These are phyloP conservation scores for Exaiptasia diaphana DNA, from an alignment of 64 coral and sea anemone species.

Conservation along the genomic window DNA sequence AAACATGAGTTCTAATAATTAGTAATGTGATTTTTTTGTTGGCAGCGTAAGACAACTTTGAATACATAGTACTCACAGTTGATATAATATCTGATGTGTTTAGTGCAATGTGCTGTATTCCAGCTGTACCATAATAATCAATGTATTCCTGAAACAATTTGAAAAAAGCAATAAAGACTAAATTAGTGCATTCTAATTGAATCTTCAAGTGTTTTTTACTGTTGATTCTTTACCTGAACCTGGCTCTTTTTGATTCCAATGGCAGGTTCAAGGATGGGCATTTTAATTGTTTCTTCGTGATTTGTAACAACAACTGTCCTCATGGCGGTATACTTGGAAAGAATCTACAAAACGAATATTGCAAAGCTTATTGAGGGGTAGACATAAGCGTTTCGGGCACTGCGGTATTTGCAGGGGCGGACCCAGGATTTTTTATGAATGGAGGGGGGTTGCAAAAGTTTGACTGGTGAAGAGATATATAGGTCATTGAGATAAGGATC, in stretches of 20 bases:
- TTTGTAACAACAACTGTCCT: conserved; percentile 90
- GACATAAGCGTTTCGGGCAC: neutral
- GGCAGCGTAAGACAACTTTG: too few relatives aligned
- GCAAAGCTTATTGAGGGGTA: neutral
- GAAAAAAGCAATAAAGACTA: too few relatives aligned
- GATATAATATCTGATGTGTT: conserved; percentile 73
- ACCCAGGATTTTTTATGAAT: too few relatives aligned
- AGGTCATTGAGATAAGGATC: too few relatives aligned
- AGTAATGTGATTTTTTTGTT: neutral
- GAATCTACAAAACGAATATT: conserved; percentile 24
- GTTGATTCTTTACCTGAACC: conserved; percentile 75
- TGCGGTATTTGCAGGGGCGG: too few relatives aligned
- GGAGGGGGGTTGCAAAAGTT: too few relatives aligned
- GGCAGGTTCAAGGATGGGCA: conserved; percentile 97
- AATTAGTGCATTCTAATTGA: too few relatives aligned
- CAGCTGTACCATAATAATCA: conserved; percentile 74
- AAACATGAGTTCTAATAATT: too few relatives aligned
- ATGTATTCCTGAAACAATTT: conserved; percentile 77
- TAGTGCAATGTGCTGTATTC: conserved; percentile 81
- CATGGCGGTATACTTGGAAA: conserved; percentile 84
- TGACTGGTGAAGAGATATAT: too few relatives aligned
- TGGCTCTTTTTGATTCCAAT: conserved; percentile 86
- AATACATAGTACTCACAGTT: conserved; percentile 25
- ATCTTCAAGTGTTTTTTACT: too few relatives aligned
- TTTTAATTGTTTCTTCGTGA: conserved; percentile 90